Evolutionary conservation across 2,888 invertebrate genomes (phyloP).

Genomic region (Amaurobius ferox): DNA sequence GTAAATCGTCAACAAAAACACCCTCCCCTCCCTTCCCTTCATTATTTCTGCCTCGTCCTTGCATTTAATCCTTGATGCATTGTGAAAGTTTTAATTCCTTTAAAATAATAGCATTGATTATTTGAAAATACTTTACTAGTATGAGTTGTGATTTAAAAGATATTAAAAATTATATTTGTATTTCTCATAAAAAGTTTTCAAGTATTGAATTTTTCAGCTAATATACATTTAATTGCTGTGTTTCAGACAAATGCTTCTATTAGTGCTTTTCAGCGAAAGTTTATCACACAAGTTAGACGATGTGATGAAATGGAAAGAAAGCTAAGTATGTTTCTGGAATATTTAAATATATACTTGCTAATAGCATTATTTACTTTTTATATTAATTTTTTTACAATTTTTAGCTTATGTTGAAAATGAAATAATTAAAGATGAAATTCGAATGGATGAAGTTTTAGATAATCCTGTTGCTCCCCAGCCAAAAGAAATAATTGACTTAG

Average conservation of each 20-base stretch:
- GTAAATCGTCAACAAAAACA: too few species aligned
- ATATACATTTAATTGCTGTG: too few species aligned
- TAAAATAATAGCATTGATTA: too few species aligned
- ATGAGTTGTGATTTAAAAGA: too few species aligned
- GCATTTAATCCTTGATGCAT: too few species aligned
- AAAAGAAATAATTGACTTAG: constrained; percentile 82
- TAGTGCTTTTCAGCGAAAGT: constrained; percentile 98
- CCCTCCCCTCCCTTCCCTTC: too few species aligned
- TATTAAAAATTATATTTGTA: too few species aligned
- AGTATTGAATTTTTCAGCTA: too few species aligned
- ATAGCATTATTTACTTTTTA: neutral
- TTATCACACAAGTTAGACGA: constrained; percentile 96
- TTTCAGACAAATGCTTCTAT: constrained; percentile 94
- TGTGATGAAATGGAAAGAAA: constrained; percentile 99
- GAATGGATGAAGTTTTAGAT: constrained; percentile 66
- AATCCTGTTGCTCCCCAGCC: constrained; percentile 72
- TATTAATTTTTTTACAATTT: neutral
- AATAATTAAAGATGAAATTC: constrained; percentile 93
- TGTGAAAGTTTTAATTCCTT: too few species aligned
- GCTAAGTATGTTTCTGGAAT: constrained; percentile 87
- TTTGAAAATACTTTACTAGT: too few species aligned
- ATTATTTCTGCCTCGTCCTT: too few species aligned
- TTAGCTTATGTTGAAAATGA: constrained; percentile 85
- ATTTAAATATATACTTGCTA: neutral
- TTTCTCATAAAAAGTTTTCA: too few species aligned